phyloP scores from a whole-genome alignment of 2,888 invertebrate species.

The Agrilus biguttatus region DNA sequence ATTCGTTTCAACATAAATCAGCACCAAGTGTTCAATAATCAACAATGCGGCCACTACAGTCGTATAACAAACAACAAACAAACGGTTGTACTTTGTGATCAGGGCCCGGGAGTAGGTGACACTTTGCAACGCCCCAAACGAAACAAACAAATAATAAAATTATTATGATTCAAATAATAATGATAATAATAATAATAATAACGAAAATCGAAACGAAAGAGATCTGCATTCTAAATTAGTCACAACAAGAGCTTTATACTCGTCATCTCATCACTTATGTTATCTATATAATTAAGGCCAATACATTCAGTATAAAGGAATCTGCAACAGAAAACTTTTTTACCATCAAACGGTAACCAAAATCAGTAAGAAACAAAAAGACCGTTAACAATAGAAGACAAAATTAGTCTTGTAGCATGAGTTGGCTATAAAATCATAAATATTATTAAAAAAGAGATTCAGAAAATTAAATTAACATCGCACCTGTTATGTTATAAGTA shows the following conservation, averaged over 20 bases:
- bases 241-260: constrained; percentile 32
- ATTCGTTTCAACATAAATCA: constrained; percentile 16
- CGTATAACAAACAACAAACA: constrained; percentile 28
- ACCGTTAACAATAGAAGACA: neutral
- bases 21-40: constrained; percentile 13
- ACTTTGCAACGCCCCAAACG: constrained; percentile 25
- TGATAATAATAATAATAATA: too few species aligned
- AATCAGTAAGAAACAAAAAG: neutral
- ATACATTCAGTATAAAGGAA: constrained; percentile 35
- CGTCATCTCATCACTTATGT: constrained; percentile 27
- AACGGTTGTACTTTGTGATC: constrained; percentile 34
- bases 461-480: too few species aligned
- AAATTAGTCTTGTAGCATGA: too few species aligned
- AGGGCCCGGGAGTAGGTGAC: constrained; percentile 28
- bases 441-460: too few species aligned
- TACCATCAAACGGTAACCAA: neutral
- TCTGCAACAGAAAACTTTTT: constrained; percentile 24
- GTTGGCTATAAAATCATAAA: too few species aligned
- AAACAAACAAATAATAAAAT: constrained; percentile 2
- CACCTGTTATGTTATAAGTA: too few species aligned
- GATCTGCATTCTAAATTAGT: constrained; percentile 18
- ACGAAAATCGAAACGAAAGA: constrained; percentile 3
- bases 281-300: constrained; percentile 32
- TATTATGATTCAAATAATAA: too few species aligned
- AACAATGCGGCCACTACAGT: constrained; percentile 8